phyloP scores from a whole-genome alignment of 2,113 vertebrate genomes.

The Trochalopteron elliotii region DNA sequence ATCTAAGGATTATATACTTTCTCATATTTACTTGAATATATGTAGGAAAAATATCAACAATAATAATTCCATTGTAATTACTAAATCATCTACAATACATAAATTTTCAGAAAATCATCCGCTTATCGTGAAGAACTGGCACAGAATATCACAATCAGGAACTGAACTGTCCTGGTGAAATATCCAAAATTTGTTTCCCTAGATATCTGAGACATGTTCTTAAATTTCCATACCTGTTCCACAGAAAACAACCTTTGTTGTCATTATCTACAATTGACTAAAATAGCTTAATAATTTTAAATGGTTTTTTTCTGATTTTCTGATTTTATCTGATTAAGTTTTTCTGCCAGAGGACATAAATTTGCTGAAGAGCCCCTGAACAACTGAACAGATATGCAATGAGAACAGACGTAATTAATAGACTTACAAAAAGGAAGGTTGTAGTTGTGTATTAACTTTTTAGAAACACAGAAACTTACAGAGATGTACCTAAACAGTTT shows the following conservation, averaged over 20 bases:
- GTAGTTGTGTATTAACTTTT: neutral
- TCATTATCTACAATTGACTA: neutral
- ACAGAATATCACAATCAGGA: neutral
- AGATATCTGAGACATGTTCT: neutral
- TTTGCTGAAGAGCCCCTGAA: neutral
- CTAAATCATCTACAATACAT: neutral
- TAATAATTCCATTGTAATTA: neutral
- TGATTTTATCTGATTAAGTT: neutral
- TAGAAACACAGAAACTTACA: neutral
- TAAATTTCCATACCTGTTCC: neutral
- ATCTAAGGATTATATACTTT: neutral
- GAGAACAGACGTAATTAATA: neutral
- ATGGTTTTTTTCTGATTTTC: neutral
- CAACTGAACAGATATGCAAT: neutral
- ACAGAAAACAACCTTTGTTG: neutral
- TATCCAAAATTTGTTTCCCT: neutral
- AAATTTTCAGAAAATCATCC: neutral
- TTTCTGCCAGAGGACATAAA: neutral
- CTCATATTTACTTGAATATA: neutral
- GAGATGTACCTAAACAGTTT: neutral
- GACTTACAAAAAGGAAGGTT: neutral
- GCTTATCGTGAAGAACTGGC: neutral
- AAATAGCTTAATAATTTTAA: neutral
- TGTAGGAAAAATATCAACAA: neutral
- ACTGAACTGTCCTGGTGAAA: accelerated